These are phyloP conservation scores for Zaprionus nigranus DNA, from an alignment of 1,140 invertebrate genomes.

Conservation along the genomic window DNA sequence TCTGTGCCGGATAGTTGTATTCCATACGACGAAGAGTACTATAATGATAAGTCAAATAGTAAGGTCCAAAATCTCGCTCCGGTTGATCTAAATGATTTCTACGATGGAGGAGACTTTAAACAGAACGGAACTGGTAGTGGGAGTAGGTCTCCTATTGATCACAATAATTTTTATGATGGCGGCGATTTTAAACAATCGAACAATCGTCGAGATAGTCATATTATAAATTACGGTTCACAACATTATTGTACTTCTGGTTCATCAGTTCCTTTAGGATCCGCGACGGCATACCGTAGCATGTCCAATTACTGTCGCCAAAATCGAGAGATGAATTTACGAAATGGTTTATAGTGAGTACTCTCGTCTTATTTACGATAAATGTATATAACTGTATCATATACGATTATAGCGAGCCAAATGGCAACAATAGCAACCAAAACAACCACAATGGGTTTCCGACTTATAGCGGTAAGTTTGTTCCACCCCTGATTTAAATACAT, in stretches of 20 bases:
- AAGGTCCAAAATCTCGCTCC: neutral
- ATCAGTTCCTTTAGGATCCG: neutral
- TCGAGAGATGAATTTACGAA: conserved; percentile 49
- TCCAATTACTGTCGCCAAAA: conserved; percentile 8
- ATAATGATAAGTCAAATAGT: neutral
- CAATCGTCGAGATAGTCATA: neutral
- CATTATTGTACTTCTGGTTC: neutral
- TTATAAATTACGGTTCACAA: neutral
- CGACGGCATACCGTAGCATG: conserved; percentile 32
- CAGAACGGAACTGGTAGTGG: neutral
- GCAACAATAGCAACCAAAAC: conserved; percentile 5
- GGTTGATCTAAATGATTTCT: neutral
- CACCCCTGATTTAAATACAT: neutral
- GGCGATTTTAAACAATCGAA: neutral
- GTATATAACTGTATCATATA: neutral
- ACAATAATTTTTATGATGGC: conserved; percentile 1
- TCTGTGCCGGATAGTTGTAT: neutral
- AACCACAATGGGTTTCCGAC: neutral
- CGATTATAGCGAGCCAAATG: neutral
- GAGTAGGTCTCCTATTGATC: neutral
- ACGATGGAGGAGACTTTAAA: neutral
- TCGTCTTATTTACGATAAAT: neutral
- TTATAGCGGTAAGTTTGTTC: neutral
- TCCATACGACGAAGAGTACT: neutral
- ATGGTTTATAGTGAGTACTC: conserved; percentile 49